Conservation (phyloP, 2,888 invertebrate genomes). For the Agonopterix alstromeriana region DNA sequence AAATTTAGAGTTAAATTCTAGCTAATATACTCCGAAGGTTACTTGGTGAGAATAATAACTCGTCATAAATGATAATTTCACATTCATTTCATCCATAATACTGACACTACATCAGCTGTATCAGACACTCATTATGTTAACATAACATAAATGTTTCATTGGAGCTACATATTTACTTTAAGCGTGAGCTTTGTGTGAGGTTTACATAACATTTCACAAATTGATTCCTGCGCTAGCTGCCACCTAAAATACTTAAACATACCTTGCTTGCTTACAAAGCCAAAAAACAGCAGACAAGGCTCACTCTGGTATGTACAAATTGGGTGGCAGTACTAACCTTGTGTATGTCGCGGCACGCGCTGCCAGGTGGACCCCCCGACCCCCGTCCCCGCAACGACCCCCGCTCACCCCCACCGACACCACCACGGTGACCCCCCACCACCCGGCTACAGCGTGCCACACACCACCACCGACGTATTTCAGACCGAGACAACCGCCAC, state of each 20-base stretch:
- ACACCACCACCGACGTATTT: conserved; percentile 67
- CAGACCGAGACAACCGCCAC: conserved; percentile 55
- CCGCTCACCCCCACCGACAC: conserved; percentile 64
- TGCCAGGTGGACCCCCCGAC: conserved; percentile 47
- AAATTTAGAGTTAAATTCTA: too few relatives aligned
- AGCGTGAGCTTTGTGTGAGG: conserved; percentile 57
- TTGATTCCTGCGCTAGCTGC: background rate
- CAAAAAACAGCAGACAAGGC: conserved; percentile 51
- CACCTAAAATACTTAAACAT: background rate
- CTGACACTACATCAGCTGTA: too few relatives aligned
- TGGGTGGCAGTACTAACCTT: conserved; percentile 66
- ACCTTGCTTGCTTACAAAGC: conserved; percentile 1
- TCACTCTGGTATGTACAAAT: conserved; percentile 16
- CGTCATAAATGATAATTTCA: background rate
- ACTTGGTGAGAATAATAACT: background rate
- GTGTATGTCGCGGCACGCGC: conserved; percentile 57
- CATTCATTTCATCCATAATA: too few relatives aligned
- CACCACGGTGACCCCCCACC: conserved; percentile 55
- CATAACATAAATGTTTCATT: background rate
- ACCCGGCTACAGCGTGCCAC: conserved; percentile 32
- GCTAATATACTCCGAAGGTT: background rate
- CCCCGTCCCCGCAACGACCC: conserved; percentile 40
- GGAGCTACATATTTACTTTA: background rate
- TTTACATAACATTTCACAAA: conserved; percentile 11
- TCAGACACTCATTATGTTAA: too few relatives aligned